phyloP scores from a whole-genome alignment of 2,888 invertebrate species.

The Hydropsyche betteni region DNA sequence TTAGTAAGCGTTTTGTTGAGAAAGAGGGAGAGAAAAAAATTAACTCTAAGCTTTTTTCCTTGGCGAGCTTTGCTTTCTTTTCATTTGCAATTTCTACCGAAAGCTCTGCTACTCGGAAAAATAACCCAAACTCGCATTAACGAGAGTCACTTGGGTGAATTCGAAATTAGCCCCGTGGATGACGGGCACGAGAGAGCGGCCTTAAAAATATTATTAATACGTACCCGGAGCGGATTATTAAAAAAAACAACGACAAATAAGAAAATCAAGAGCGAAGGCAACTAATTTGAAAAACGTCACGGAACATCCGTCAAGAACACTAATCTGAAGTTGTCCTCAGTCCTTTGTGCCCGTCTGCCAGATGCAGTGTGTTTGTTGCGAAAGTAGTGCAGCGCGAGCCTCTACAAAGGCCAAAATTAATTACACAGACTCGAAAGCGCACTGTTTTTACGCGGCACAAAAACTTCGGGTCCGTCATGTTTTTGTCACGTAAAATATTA shows the following conservation, averaged over 20 bases:
- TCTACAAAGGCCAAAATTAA: constrained; percentile 20
- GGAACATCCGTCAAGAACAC: constrained; percentile 14
- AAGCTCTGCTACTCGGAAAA: constrained; percentile 13
- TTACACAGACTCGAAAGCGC: constrained; percentile 16
- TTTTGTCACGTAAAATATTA: constrained; percentile 16
- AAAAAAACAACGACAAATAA: neutral
- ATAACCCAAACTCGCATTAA: constrained; percentile 27
- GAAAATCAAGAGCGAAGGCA: neutral
- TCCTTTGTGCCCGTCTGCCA: constrained; percentile 25
- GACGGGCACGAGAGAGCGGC: too few relatives aligned
- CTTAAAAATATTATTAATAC: constrained; percentile 5
- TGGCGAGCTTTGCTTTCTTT: constrained; percentile 22
- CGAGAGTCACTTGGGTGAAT: constrained; percentile 27
- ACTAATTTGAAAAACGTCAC: constrained; percentile 26
- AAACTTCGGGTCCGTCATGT: constrained; percentile 4
- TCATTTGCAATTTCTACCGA: constrained; percentile 21
- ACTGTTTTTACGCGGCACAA: neutral
- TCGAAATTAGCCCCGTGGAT: neutral
- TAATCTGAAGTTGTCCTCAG: constrained; percentile 9
- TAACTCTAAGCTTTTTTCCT: constrained; percentile 5
- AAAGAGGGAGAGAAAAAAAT: constrained; percentile 5
- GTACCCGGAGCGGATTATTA: too few relatives aligned
- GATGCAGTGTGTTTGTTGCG: constrained; percentile 17
- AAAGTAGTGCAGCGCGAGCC: constrained; percentile 7
- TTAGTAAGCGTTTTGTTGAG: constrained; percentile 10